Conservation (phyloP, 2,888 invertebrate species). For the Gymnosoma rotundatum region DNA sequence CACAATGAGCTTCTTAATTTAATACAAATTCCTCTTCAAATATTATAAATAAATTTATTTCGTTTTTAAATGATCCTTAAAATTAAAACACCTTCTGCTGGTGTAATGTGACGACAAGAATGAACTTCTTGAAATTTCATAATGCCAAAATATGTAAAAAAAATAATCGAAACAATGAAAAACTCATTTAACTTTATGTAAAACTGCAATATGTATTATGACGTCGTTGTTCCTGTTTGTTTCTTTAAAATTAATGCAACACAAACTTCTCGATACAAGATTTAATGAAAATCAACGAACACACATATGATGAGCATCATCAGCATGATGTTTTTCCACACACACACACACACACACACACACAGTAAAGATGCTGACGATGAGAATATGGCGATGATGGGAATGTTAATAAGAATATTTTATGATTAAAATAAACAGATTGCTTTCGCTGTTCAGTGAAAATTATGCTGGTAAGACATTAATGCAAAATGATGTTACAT, state of each 20-base stretch:
- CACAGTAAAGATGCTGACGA: constrained; percentile 5
- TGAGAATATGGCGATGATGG: constrained; percentile 15
- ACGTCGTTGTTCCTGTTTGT: constrained; percentile 14
- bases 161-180: background rate
- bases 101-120: constrained; percentile 37
- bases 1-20: too few species aligned
- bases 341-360: too few species aligned
- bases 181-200: constrained; percentile 62
- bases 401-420: constrained; percentile 18
- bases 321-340: constrained; percentile 10
- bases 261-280: constrained; percentile 11
- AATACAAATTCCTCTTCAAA: too few species aligned
- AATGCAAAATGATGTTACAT: constrained; percentile 36
- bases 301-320: constrained; percentile 7
- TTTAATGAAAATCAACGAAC: constrained; percentile 16
- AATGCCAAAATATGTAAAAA: constrained; percentile 3
- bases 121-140: constrained; percentile 21
- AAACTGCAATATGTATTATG: constrained; percentile 43
- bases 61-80: background rate
- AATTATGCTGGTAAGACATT: constrained; percentile 34
- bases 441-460: constrained; percentile 24
- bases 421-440: constrained; percentile 34
- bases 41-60: background rate
- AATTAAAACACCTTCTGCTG: constrained; percentile 14
- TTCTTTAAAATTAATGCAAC: constrained; percentile 44